Base-by-base conservation (phyloP, 1,140 invertebrate genomes). In the Aphaenogaster floridana region DNA sequence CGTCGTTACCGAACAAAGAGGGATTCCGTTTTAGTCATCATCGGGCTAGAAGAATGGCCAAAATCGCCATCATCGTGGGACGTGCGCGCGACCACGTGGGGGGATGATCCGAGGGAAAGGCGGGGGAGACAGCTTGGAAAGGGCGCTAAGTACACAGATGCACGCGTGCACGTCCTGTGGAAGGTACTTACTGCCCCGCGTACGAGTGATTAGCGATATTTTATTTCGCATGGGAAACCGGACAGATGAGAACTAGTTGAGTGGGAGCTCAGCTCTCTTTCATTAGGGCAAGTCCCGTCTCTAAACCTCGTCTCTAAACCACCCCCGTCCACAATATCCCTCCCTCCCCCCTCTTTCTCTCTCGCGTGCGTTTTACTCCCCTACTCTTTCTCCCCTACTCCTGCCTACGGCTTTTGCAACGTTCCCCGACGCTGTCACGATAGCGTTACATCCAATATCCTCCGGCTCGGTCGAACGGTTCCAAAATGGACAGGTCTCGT, bases 141-240 rank as follows among this genome's bases (percentile, higher is more conserved):
- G 69, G 85, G 77, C 79, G 52, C 80, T 89, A 88, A 87, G 85
- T 90, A 90, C 87, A 92, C 92, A 93, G 90, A 93, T 93, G 89
- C 90, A 91, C 87, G 89, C 69, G 72, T 74, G 86, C 83, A 83
- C 87, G 87, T 78, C 86, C 68, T 85, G 86, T 81, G 92, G 90
- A 91, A 93, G 92, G 92, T 94, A 95, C 95, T 95, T 94, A 94
- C 91, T 92, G 92, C 93, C 94, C 93, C 91, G 93, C 90, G 87
- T 86, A 91, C 87, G 93, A 94, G 94, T 95, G 95, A 95, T 95
- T 95, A 95, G 95, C 94, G 93, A 95, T 95, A 95, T 95, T 95
- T 95, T 95, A 95, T 95, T 95, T 95, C 95, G 92, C 95, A 95
- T 95, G 95, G 95, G 95, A 95, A 95, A 95, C 92, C 93, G 93